These are phyloP conservation scores for Drosophila mimetica DNA, from an alignment of 2,888 invertebrate genomes.

Conservation along the genomic window DNA sequence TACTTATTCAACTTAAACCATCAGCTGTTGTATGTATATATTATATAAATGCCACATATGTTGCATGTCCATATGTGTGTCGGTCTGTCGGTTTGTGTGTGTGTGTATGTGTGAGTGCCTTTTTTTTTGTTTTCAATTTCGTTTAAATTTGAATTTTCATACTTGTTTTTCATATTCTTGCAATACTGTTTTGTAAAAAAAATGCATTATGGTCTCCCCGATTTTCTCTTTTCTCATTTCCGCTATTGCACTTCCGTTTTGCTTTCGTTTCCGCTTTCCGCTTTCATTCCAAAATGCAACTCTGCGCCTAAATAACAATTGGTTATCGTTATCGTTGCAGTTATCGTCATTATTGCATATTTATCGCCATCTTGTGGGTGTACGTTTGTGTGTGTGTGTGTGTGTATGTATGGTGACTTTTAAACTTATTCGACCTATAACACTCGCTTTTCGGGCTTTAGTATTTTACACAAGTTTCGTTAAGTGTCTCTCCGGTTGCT, in stretches of 20 bases:
- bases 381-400: conserved; percentile 32
- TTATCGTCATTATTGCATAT: conserved; percentile 8
- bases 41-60: conserved; percentile 70
- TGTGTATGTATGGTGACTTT: conserved; percentile 6
- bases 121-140: conserved; percentile 9
- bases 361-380: conserved; percentile 1
- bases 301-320: conserved; percentile 13
- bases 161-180: conserved; percentile 7
- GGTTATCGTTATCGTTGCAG: conserved; percentile 11
- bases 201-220: conserved; percentile 36
- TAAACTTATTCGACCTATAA: conserved; percentile 50
- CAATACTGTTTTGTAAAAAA: conserved; percentile 40
- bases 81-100: conserved; percentile 21
- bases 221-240: neutral
- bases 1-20: conserved; percentile 76
- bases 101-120: conserved; percentile 21
- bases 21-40: conserved; percentile 64
- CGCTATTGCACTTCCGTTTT: conserved; percentile 20
- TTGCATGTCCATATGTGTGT: conserved; percentile 35
- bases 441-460: conserved; percentile 39
- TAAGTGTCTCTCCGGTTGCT: conserved; percentile 39
- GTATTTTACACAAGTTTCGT: conserved; percentile 67
- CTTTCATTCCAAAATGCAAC: conserved; percentile 5
- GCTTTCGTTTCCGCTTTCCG: conserved; percentile 3
- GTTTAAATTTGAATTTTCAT: conserved; percentile 12